These are phyloP conservation scores for Oryzias celebensis DNA, from an alignment of 2,113 vertebrate genomes.

Conservation along the genomic window DNA sequence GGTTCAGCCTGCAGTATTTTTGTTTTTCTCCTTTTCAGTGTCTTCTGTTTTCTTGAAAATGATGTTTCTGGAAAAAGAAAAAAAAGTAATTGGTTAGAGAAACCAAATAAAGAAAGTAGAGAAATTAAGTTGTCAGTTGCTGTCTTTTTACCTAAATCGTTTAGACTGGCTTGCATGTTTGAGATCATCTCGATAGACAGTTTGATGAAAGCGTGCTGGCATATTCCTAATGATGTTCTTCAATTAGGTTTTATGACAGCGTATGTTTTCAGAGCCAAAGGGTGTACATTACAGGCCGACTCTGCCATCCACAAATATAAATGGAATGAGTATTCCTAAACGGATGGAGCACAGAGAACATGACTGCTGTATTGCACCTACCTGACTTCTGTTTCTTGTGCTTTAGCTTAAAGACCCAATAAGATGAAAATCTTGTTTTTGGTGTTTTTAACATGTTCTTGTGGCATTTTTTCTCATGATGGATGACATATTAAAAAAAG, in stretches of 20 bases:
- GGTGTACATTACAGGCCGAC: constrained; percentile 63
- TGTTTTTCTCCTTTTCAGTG: constrained; percentile 14
- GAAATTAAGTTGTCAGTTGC: constrained; percentile 39
- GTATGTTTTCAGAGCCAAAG: constrained; percentile 49
- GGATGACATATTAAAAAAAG: no score
- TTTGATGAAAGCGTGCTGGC: constrained; percentile 42
- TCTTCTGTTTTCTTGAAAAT: constrained; percentile 35
- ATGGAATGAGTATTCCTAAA: constrained; percentile 61
- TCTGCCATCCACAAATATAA: constrained; percentile 58
- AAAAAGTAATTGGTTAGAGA: constrained; percentile 28
- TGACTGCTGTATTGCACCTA: constrained; percentile 58
- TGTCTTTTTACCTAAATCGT: constrained; percentile 41
- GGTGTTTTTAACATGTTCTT: no score
- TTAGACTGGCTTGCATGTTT: constrained; percentile 28
- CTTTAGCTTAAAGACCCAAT: constrained; percentile 46
- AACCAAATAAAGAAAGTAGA: constrained; percentile 25
- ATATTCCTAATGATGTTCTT: constrained; percentile 59
- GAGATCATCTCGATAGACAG: constrained; percentile 35
- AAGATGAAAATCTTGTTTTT: neutral
- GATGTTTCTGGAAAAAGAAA: constrained; percentile 35
- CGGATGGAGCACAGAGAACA: constrained; percentile 53
- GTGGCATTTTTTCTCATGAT: no score
- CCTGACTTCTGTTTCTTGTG: constrained; percentile 27
- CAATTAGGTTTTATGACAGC: constrained; percentile 60
- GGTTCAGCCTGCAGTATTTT: constrained; percentile 8